Evolutionary conservation across 2,797 vertebrate genomes (phyloP).

Genomic region (Tokudaia tokunoshimensis): DNA sequence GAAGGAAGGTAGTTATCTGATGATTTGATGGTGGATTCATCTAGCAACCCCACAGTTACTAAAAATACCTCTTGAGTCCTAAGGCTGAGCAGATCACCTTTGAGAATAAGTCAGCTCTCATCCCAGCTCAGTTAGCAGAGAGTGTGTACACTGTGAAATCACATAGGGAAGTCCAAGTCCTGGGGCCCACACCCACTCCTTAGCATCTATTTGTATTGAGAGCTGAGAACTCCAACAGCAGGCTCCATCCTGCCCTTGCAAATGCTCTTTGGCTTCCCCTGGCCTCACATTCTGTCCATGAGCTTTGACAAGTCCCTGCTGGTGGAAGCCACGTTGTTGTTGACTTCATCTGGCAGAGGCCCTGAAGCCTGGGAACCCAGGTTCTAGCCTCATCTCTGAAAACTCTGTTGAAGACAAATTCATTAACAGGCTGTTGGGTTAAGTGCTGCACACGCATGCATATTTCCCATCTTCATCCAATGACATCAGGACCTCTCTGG

Average conservation of each 20-base stretch:
- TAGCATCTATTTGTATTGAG: conserved; percentile 37
- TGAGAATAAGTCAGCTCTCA: background rate
- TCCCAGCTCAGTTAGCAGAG: background rate
- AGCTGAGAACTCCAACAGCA: background rate
- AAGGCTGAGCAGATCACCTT: background rate
- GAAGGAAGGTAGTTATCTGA: background rate
- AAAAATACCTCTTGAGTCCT: background rate
- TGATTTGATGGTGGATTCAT: conserved; percentile 9
- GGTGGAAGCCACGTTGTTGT: conserved; percentile 45
- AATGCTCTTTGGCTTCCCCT: conserved; percentile 30
- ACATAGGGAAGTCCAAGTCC: background rate
- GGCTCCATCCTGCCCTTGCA: conserved; percentile 50
- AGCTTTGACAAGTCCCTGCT: conserved; percentile 76
- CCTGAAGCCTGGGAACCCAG: conserved; percentile 16
- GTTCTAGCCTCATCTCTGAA: conserved; percentile 67
- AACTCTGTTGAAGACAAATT: conserved; percentile 62
- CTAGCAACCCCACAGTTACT: background rate
- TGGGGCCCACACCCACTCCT: background rate
- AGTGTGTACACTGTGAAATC: background rate
- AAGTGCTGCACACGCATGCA: conserved; percentile 48
- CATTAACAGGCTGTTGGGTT: conserved; percentile 65
- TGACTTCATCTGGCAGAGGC: conserved; percentile 64
- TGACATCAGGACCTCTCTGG: conserved; percentile 51
- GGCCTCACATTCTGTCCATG: conserved; percentile 22
- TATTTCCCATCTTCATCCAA: conserved; percentile 50